Base-by-base conservation (phyloP, 2,888 invertebrate genomes). In the Acrobasis repandana region DNA sequence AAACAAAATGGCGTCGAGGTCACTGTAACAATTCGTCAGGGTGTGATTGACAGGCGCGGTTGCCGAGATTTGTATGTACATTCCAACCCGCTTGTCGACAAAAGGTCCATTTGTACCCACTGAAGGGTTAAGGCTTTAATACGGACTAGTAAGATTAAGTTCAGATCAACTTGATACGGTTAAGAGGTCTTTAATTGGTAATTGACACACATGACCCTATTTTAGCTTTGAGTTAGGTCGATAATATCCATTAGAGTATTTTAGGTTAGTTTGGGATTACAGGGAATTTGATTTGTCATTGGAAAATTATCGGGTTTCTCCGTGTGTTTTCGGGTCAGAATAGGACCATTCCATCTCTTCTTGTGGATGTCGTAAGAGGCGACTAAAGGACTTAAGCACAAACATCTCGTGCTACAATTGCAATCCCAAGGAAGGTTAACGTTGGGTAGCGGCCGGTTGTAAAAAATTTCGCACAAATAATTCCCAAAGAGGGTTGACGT, bases 11-110 rank as follows among this genome's bases (percentile, higher is more conserved):
- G 59, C 54, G 36, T 16, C 61, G 60, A 51, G 60, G 60, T 57
- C 56, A 51, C 28, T 46, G 20, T 47, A 62, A 62, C 65, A 64
- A 66, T 66, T 62, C 61, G 60, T 62, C 63, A 62, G 36, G 61
- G 50, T 36, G 63, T 59, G 65, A 66, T 64, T 64, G 62, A 61
- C 65, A 63, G 63, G 62, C 57, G 62, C 60, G 63, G 60, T 56
- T 50, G 57, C 58, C 54, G 57, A 50, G 62, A 64, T 66, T 66
- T 63, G 63, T 65, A 61, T 28, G 6, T 61, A 58, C 62, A 63
- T 63, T 63, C 50, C 52, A 34, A 16, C 33, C 60, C 20, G 46
- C 34, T 59, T 46, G 52, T 50, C 52, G 47, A 48, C 48, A 52
- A 60, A 60, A 46, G 60, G 60, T 54, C 52, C 33, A 52, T 60